Evolutionary conservation across 2,888 invertebrate genomes (phyloP).

Genomic region (Epirrhoe tristata): DNA sequence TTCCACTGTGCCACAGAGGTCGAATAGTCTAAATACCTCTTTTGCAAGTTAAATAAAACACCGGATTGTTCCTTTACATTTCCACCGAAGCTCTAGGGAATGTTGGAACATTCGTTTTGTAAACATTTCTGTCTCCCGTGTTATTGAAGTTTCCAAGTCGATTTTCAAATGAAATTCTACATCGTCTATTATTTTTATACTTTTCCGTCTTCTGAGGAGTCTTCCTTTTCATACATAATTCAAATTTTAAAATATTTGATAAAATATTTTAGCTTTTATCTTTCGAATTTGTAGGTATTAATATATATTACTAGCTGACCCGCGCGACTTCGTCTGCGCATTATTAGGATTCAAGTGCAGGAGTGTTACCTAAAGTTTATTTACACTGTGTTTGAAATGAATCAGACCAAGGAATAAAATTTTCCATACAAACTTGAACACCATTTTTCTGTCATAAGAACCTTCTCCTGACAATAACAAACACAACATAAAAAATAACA

Average conservation of each 20-base stretch:
- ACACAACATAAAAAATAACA: no score
- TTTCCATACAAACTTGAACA: no score
- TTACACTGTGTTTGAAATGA: no score
- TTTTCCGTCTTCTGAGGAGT: constrained; percentile 35
- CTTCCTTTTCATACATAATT: constrained; percentile 25
- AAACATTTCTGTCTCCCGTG: constrained; percentile 49
- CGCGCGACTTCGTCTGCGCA: no score
- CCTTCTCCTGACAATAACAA: no score
- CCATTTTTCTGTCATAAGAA: no score
- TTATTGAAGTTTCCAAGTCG: constrained; percentile 54
- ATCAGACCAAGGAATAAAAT: no score
- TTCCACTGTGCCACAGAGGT: no score
- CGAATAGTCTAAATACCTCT: constrained; percentile 33
- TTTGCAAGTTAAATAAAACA: constrained; percentile 42
- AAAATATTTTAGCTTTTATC: not conserved
- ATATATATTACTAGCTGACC: no score
- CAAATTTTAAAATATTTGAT: constrained; percentile 3
- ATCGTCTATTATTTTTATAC: constrained; percentile 45
- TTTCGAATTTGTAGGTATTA: no score
- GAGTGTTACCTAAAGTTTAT: no score
- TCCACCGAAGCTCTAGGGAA: constrained; percentile 45
- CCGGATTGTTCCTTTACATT: constrained; percentile 43
- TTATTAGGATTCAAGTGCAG: no score
- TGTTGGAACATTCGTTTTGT: constrained; percentile 46
- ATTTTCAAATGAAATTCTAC: constrained; percentile 46